Evolutionary conservation across 2,113 vertebrate species (phyloP).

Genomic region (Phyllostomus hastatus): DNA sequence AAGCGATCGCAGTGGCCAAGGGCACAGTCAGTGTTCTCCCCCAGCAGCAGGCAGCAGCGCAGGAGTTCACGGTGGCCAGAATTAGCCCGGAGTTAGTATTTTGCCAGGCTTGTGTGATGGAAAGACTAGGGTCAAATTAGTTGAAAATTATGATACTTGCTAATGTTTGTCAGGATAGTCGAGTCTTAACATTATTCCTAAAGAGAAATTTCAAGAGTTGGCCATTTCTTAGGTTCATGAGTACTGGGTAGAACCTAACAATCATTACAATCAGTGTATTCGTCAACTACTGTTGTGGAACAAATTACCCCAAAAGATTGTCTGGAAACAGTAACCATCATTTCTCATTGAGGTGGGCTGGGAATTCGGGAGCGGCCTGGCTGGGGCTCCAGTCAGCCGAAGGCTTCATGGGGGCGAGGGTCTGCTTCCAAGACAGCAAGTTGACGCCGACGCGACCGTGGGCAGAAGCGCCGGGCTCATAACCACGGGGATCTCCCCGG

Average conservation of each 20-base stretch:
- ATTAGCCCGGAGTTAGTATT: not conserved
- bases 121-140: not conserved
- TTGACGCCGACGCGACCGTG: not conserved
- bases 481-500: not conserved
- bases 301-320: not conserved
- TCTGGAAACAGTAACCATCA: not conserved
- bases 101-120: not conserved
- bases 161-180: not conserved
- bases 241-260: not conserved
- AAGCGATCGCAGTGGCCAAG: not conserved
- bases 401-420: not conserved
- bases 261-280: not conserved
- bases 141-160: not conserved
- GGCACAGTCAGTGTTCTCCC: not conserved
- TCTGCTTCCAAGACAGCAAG: not conserved
- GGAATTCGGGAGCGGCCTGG: not conserved
- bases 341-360: not conserved
- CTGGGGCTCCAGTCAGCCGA: not conserved
- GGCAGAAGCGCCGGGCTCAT: not conserved
- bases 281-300: not conserved
- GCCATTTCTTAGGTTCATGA: not conserved
- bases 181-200: not conserved
- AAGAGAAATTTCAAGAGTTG: not conserved
- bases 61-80: not conserved
- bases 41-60: not conserved